These are phyloP conservation scores for Pygocentrus nattereri DNA, from an alignment of 2,797 vertebrate genomes.

Conservation along the genomic window DNA sequence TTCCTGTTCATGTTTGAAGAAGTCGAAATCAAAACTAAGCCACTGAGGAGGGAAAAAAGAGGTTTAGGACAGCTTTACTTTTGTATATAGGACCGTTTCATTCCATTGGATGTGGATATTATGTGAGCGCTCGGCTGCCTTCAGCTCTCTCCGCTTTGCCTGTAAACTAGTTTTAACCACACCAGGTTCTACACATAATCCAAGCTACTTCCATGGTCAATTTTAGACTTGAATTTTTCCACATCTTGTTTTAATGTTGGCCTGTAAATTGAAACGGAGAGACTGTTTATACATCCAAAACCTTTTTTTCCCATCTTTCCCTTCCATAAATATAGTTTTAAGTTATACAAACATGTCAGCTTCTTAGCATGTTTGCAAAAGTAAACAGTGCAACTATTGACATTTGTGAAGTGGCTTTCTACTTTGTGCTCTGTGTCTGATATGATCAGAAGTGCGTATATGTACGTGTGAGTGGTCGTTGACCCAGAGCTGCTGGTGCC, in stretches of 20 bases:
- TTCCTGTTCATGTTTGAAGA: conserved; percentile 60
- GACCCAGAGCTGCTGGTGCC: conserved; percentile 43
- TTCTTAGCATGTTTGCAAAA: conserved; percentile 58
- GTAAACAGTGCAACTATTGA: conserved; percentile 51
- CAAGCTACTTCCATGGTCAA: conserved; percentile 31
- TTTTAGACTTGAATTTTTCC: conserved; percentile 42
- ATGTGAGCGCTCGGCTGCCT: conserved; percentile 14
- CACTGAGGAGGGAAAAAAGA: background rate
- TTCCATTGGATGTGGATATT: conserved; percentile 19
- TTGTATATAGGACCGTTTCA: conserved; percentile 23
- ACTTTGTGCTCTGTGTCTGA: background rate
- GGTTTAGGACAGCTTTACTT: background rate
- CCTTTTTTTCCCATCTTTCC: conserved; percentile 67
- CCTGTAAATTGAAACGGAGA: conserved; percentile 76
- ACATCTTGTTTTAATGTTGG: conserved; percentile 83
- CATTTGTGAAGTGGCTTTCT: conserved; percentile 38
- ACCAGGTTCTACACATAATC: conserved; percentile 39
- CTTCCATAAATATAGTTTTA: conserved; percentile 77
- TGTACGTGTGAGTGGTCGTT: conserved; percentile 34
- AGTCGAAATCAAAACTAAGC: conserved; percentile 56
- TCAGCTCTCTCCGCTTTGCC: conserved; percentile 21
- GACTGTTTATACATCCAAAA: conserved; percentile 80
- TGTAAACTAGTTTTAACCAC: conserved; percentile 39
- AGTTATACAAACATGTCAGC: conserved; percentile 82
- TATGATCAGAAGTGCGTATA: conserved; percentile 16